Evolutionary conservation across 2,888 invertebrate species (phyloP), one percentile per base, ranked within the genome.

Genomic region (Asteroscopus sphinx): DNA sequence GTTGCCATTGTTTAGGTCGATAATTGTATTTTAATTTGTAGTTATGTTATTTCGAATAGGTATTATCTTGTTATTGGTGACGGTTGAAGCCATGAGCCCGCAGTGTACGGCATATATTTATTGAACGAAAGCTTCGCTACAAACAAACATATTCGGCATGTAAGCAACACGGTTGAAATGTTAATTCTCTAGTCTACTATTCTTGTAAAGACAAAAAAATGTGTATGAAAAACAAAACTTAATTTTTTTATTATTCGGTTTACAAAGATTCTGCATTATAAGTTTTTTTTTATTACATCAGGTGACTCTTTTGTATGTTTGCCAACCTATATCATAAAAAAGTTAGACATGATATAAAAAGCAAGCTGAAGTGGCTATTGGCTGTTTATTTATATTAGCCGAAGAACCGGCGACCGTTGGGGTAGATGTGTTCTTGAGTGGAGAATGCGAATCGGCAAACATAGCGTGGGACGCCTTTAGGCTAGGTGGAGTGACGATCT

Each of bases 121-220:
- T 80, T 77, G 76, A 79, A 80, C 71, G 77, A 82, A 81, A 86
- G 89, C 88, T 88, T 89, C 80, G 90, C 87, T 87, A 81, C 79
- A 79, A 79, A 78, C 72, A 79, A 77, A 80, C 80, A 79, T 82
- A 81, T 83, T 88, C 83, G 84, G 82, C 81, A 81, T 85, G 77
- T 87, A 85, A 84, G 86, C 86, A 81, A 87, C 87, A 87, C 86
- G 82, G 86, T 91, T 90, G 83, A 89, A 89, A 88, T 90, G 90
- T 91, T 92, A 89, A 86, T 89, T 90, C 88, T 94, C 94, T 94
- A 94, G 94, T 94, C 94, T 93, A 88, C 82, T 84, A 88, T 85
- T 92, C 92, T 92, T 92, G 90, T 93, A 90, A 93, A 93, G 91
- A 92, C 92, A 90, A 92, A 87, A n/a, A 88, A 87, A 83, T 86